These are phyloP conservation scores for Drosophila phalerata DNA, from an alignment of 2,888 invertebrate species.

Conservation along the genomic window DNA sequence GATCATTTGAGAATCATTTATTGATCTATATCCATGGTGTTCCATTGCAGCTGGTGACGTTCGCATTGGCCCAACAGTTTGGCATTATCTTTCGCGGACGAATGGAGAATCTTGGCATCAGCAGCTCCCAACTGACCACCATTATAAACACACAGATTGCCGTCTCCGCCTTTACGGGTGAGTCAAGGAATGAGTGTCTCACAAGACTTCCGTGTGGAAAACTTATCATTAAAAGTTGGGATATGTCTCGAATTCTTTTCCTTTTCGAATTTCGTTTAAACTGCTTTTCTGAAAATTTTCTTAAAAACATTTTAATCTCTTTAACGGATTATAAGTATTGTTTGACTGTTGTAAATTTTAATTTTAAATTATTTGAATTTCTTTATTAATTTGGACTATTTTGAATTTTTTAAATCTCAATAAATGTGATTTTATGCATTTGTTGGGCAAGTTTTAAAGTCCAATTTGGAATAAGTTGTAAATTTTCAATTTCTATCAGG, in stretches of 20 bases:
- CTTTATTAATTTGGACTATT: too few species aligned
- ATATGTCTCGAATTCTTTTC: background rate
- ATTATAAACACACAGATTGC: slow-evolving; percentile 91
- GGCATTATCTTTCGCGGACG: slow-evolving; percentile 90
- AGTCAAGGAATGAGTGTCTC: slow-evolving; percentile 44
- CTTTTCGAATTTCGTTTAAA: background rate
- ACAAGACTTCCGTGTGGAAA: background rate
- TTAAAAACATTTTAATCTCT: background rate
- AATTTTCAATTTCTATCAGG: too few species aligned
- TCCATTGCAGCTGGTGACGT: slow-evolving; percentile 87
- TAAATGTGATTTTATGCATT: too few species aligned
- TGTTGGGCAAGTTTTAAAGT: too few species aligned
- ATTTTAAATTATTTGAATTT: too few species aligned
- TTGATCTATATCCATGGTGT: background rate
- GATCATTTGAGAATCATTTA: background rate
- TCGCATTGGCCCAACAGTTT: slow-evolving; percentile 90
- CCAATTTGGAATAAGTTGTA: too few species aligned
- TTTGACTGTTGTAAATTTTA: background rate
- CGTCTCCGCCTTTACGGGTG: slow-evolving; percentile 90
- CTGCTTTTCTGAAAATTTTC: too few species aligned
- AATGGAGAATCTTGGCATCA: slow-evolving; percentile 87
- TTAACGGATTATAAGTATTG: background rate
- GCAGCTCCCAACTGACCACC: slow-evolving; percentile 89
- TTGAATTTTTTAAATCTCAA: too few species aligned
- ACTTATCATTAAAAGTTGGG: background rate